Conservation (phyloP, 2,113 vertebrate genomes). For the Psittacula cyanocephala region DNA sequence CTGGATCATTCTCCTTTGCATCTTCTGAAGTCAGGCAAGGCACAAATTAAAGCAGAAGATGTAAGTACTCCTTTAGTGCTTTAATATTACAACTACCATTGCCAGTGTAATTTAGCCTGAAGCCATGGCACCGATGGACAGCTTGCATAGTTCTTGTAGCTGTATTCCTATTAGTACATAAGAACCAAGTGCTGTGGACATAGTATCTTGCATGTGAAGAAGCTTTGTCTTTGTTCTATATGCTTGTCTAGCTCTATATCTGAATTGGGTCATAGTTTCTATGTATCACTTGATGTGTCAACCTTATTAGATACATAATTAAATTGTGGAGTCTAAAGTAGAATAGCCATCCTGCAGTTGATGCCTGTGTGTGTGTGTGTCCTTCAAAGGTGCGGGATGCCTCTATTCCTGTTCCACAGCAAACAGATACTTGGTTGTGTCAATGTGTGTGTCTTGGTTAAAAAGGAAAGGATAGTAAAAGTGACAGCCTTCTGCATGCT, state of each 20-base stretch:
- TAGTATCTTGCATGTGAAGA: background rate
- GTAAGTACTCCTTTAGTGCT: background rate
- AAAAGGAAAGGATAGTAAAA: background rate
- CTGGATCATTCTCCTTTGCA: slow-evolving; percentile 20
- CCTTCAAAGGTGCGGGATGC: background rate
- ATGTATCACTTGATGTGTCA: background rate
- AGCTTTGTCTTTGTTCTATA: background rate
- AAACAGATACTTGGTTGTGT: background rate
- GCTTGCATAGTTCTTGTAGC: background rate
- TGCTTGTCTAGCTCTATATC: background rate
- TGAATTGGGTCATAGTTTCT: background rate
- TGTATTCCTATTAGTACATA: background rate
- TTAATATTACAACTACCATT: slow-evolving; percentile 10
- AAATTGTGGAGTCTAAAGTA: rapidly evolving
- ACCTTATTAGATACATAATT: background rate
- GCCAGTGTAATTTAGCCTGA: slow-evolving; percentile 1
- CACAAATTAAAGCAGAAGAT: slow-evolving; percentile 54
- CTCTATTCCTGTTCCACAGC: background rate
- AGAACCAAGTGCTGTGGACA: background rate
- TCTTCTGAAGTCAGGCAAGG: slow-evolving; percentile 64
- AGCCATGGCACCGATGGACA: background rate
- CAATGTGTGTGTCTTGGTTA: background rate
- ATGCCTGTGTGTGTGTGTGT: rapidly evolving
- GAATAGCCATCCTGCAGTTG: background rate
- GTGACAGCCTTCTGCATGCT: background rate